Percentiles rank a stretch among this genome's conserved stretches.
Conservation (phyloP, 2,888 invertebrate genomes). For the Beris morrisii region DNA sequence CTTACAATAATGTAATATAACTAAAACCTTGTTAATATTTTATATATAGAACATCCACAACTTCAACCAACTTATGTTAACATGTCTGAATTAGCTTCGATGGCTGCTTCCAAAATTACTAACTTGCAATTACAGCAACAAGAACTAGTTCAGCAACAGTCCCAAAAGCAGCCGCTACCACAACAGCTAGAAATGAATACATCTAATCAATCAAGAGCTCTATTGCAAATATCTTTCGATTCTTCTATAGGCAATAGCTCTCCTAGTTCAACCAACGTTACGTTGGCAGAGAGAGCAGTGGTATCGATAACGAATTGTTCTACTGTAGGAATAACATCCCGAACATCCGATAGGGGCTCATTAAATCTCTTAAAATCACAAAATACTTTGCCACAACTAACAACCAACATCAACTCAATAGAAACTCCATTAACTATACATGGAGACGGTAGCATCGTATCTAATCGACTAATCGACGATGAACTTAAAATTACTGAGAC, state of each 20-base stretch:
- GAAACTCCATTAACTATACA: slow-evolving; percentile 8
- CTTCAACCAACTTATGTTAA: slow-evolving; percentile 84
- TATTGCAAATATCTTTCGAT: slow-evolving; percentile 52
- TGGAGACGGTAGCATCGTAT: not conserved
- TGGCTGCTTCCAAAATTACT: slow-evolving; percentile 75
- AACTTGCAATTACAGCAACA: slow-evolving; percentile 55
- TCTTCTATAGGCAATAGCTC: slow-evolving; percentile 37
- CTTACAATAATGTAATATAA: slow-evolving; percentile 20
- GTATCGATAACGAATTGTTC: slow-evolving; percentile 35
- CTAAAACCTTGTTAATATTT: no score
- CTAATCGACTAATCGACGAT: slow-evolving; percentile 38
- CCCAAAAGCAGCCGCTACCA: slow-evolving; percentile 59
- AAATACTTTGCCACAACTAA: slow-evolving; percentile 55
- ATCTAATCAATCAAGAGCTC: slow-evolving; percentile 40
- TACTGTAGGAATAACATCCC: slow-evolving; percentile 43
- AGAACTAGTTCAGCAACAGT: slow-evolving; percentile 56
- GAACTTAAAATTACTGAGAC: slow-evolving; percentile 54
- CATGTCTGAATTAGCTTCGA: slow-evolving; percentile 84
- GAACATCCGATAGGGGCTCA: slow-evolving; percentile 47
- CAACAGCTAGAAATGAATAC: slow-evolving; percentile 45
- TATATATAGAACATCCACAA: slow-evolving; percentile 40
- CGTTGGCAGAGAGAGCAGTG: slow-evolving; percentile 44
- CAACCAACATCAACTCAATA: slow-evolving; percentile 52
- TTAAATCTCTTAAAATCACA: slow-evolving; percentile 52
- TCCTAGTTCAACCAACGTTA: slow-evolving; percentile 38